Percentiles rank a stretch among this genome's conserved stretches.
These are phyloP conservation scores for Gonocerus acuteangulatus DNA, from an alignment of 2,888 invertebrate genomes.

Conservation along the genomic window DNA sequence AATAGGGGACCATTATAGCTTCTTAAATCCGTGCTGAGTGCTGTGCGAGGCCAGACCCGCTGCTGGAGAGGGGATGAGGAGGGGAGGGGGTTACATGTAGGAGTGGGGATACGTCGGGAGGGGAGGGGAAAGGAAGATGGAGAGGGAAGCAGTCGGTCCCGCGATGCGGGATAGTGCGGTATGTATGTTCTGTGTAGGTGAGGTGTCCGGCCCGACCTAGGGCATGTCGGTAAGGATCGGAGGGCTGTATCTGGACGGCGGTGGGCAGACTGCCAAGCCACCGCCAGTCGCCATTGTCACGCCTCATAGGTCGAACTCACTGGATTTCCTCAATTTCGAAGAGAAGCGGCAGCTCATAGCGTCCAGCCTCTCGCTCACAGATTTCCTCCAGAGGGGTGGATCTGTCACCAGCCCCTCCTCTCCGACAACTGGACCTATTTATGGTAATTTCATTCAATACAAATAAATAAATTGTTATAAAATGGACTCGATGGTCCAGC, in stretches of 20 bases:
- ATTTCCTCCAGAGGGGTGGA: constrained; percentile 65
- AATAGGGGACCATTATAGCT: too few species aligned
- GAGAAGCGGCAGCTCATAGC: constrained; percentile 85
- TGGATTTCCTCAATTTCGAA: constrained; percentile 85
- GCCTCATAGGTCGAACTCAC: constrained; percentile 69
- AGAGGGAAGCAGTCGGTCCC: constrained; percentile 14
- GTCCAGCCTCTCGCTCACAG: constrained; percentile 76
- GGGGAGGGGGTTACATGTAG: neutral
- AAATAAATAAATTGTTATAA: too few species aligned
- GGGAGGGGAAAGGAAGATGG: constrained; percentile 27
- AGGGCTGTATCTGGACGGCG: constrained; percentile 27
- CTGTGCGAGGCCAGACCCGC: neutral
- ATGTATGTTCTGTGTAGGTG: neutral
- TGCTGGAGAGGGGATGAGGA: neutral
- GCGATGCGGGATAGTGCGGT: constrained; percentile 10
- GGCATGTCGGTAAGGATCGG: constrained; percentile 31
- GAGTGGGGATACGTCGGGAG: constrained; percentile 1
- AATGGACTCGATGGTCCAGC: too few species aligned
- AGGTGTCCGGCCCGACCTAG: constrained; percentile 1
- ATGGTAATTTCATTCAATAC: constrained; percentile 28
- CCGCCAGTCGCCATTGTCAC: constrained; percentile 51
- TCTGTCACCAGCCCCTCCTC: constrained; percentile 46
- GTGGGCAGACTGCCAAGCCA: constrained; percentile 39
- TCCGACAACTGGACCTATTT: constrained; percentile 38
- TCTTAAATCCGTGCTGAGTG: too few species aligned